phyloP scores from a whole-genome alignment of 2,797 vertebrate genomes.

The Chloroceryle inda region DNA sequence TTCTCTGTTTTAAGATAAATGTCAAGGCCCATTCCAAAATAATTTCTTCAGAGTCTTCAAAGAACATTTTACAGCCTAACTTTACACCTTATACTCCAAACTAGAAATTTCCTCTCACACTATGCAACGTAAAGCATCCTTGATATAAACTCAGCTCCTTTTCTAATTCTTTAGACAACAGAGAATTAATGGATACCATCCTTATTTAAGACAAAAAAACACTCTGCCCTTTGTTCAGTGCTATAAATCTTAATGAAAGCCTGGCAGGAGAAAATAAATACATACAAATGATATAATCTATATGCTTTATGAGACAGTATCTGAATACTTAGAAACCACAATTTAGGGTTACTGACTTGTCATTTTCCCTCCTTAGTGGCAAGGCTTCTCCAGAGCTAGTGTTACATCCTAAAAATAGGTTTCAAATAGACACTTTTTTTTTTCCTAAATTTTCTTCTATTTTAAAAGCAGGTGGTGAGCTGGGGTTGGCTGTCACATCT shows the following conservation, averaged over 20 bases:
- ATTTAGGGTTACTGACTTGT: not conserved
- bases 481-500: not conserved
- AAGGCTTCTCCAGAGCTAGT: not conserved
- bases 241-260: not conserved
- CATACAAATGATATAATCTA: not conserved
- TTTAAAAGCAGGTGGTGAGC: not conserved
- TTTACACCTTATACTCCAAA: not conserved
- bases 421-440: not conserved
- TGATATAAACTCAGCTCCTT: not conserved
- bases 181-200: not conserved
- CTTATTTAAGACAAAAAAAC: not conserved
- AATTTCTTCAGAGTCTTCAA: not conserved
- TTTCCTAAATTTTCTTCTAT: not conserved
- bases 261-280: not conserved
- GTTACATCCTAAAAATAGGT: not conserved
- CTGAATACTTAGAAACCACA: not conserved
- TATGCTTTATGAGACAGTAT: not conserved
- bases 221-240: not conserved
- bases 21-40: not conserved
- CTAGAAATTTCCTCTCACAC: not conserved
- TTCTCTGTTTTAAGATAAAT: not conserved
- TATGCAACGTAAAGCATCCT: not conserved
- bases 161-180: not conserved
- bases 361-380: not conserved
- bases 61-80: not conserved